Evolutionary conservation across 2,113 vertebrate genomes (phyloP).

Genomic region (Pan paniscus): DNA sequence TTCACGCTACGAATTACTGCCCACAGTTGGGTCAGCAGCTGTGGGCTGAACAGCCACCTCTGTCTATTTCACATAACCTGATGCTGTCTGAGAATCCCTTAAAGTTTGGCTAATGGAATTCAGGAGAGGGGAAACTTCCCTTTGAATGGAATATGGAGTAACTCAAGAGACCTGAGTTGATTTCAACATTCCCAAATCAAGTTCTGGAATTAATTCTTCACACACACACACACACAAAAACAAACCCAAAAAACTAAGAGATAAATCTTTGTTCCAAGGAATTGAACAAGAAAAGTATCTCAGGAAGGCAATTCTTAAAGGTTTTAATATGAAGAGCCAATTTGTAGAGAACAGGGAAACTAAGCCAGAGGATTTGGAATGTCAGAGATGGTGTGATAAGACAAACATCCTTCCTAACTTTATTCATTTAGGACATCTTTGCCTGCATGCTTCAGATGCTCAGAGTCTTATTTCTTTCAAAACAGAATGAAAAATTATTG

Average conservation of each 20-base stretch:
- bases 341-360: slow-evolving; percentile 58
- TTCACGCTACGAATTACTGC: slow-evolving; percentile 39
- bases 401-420: slow-evolving; percentile 59
- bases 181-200: slow-evolving; percentile 79
- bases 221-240: slow-evolving; percentile 36
- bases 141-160: slow-evolving; percentile 71
- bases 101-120: slow-evolving; percentile 77
- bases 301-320: slow-evolving; percentile 67
- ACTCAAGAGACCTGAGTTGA: slow-evolving; percentile 53
- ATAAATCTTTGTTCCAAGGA: slow-evolving; percentile 75
- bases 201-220: slow-evolving; percentile 81
- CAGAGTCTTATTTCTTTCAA: slow-evolving; percentile 41
- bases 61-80: slow-evolving; percentile 66
- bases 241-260: slow-evolving; percentile 70
- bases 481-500: slow-evolving; percentile 30
- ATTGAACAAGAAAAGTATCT: slow-evolving; percentile 55
- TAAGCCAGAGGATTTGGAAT: slow-evolving; percentile 67
- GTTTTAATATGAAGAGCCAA: slow-evolving; percentile 64
- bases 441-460: slow-evolving; percentile 64
- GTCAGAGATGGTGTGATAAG: slow-evolving; percentile 75
- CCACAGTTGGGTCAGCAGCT: slow-evolving; percentile 36
- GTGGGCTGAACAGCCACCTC: slow-evolving; percentile 60
- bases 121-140: slow-evolving; percentile 60
- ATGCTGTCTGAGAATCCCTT: slow-evolving; percentile 73
- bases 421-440: slow-evolving; percentile 64